These are phyloP conservation scores for Erebia palarica DNA, from an alignment of 2,888 invertebrate genomes.

Conservation along the genomic window DNA sequence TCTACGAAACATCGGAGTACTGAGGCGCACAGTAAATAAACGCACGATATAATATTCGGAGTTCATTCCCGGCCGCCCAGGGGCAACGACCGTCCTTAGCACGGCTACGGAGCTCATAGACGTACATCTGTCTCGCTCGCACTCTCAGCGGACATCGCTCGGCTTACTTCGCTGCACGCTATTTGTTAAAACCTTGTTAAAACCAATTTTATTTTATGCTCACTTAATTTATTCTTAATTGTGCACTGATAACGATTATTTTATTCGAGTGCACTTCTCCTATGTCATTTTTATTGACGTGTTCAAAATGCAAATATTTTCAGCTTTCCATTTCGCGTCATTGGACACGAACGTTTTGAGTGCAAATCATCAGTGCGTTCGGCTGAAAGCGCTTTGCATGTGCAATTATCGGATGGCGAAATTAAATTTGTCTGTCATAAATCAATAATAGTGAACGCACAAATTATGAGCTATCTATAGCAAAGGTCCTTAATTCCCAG, in stretches of 20 bases:
- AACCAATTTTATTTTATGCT: constrained; percentile 52
- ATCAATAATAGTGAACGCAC: constrained; percentile 35
- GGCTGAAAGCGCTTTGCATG: constrained; percentile 28
- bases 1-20: constrained; percentile 46
- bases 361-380: constrained; percentile 32
- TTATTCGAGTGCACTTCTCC: constrained; percentile 33
- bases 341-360: constrained; percentile 32
- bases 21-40: constrained; percentile 52
- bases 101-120: constrained; percentile 67
- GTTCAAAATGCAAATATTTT: constrained; percentile 24
- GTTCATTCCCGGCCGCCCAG: constrained; percentile 78
- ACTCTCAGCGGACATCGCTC: constrained; percentile 56
- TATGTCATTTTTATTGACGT: constrained; percentile 28
- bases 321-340: constrained; percentile 38
- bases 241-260: constrained; percentile 34
- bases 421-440: constrained; percentile 40
- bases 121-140: constrained; percentile 61
- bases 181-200: constrained; percentile 33
- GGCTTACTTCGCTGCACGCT: constrained; percentile 53
- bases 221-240: constrained; percentile 44
- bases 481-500: not conserved
- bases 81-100: constrained; percentile 82
- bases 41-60: constrained; percentile 77
- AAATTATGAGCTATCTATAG: constrained; percentile 16
- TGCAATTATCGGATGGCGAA: constrained; percentile 37